Evolutionary conservation across 2,113 vertebrate genomes (phyloP).

Genomic region (Indicator indicator): DNA sequence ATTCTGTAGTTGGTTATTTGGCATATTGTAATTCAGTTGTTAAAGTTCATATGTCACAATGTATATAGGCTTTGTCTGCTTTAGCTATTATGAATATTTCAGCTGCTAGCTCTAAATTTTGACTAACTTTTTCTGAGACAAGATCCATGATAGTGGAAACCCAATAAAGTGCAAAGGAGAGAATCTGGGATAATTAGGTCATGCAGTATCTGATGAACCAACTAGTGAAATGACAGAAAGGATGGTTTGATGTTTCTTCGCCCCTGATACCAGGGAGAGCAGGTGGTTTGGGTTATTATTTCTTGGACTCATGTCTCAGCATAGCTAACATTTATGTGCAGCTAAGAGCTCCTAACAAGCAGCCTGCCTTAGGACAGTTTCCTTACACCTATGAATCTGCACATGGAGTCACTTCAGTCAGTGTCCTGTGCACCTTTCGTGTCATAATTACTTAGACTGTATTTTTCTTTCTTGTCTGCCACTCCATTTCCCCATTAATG

Average conservation of each 20-base stretch:
- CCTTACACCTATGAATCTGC: not conserved
- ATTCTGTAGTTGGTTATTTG: not conserved
- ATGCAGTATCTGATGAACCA: not conserved
- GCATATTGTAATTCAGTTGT: not conserved
- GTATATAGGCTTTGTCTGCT: not conserved
- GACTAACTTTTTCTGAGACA: not conserved
- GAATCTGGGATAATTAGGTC: not conserved
- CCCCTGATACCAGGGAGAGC: not conserved
- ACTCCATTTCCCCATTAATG: too few species aligned
- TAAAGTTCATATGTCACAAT: not conserved
- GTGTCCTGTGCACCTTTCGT: not conserved
- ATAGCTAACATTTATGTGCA: too few species aligned
- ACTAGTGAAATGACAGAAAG: not conserved
- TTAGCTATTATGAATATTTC: not conserved
- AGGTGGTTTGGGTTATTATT: not conserved
- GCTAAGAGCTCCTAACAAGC: not conserved
- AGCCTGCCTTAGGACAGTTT: not conserved
- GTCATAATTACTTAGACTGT: too few species aligned
- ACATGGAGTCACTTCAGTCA: not conserved
- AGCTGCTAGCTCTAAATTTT: not conserved
- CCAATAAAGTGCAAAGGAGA: not conserved
- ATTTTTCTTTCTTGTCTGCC: too few species aligned
- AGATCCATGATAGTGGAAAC: not conserved
- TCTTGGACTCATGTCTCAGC: not conserved
- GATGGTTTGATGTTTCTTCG: not conserved